phyloP scores from a whole-genome alignment of 2,113 vertebrate species.

The Brachirus orientalis region DNA sequence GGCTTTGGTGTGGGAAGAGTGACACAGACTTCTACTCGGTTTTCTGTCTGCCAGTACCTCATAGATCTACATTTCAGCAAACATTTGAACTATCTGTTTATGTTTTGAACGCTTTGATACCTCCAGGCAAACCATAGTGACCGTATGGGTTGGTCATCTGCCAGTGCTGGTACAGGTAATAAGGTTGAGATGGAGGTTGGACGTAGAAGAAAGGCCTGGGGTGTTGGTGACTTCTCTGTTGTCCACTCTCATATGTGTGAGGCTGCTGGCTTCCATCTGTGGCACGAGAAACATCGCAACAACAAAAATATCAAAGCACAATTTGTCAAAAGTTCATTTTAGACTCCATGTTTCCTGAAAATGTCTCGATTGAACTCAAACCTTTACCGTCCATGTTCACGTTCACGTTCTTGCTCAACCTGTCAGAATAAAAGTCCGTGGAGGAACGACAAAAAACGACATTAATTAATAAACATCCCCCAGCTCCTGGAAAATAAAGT shows the following conservation, averaged over 20 bases:
- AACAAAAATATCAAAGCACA: background rate
- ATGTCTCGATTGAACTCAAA: background rate
- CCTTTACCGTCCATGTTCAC: constrained; percentile 75
- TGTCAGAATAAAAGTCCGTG: constrained; percentile 52
- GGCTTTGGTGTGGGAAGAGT: too few species aligned
- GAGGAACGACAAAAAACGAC: constrained; percentile 12
- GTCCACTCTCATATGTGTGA: constrained; percentile 60
- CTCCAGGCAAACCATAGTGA: constrained; percentile 74
- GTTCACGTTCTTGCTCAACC: constrained; percentile 25
- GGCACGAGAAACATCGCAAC: background rate
- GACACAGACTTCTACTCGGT: too few species aligned
- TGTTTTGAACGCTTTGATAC: constrained; percentile 24
- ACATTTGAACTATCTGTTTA: too few species aligned
- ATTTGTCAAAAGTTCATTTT: background rate
- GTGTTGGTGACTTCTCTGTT: constrained; percentile 66
- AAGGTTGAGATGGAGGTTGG: constrained; percentile 81
- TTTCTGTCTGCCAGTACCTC: too few species aligned
- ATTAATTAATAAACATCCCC: constrained; percentile 33
- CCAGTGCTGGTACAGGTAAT: constrained; percentile 77
- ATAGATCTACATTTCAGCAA: background rate
- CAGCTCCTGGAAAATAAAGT: constrained; percentile 11
- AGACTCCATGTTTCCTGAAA: background rate
- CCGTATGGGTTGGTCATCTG: constrained; percentile 75
- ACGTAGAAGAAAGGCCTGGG: constrained; percentile 82
- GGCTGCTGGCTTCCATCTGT: constrained; percentile 68